Evolutionary conservation across 1,140 invertebrate species (phyloP).

Genomic region (Periplaneta americana): DNA sequence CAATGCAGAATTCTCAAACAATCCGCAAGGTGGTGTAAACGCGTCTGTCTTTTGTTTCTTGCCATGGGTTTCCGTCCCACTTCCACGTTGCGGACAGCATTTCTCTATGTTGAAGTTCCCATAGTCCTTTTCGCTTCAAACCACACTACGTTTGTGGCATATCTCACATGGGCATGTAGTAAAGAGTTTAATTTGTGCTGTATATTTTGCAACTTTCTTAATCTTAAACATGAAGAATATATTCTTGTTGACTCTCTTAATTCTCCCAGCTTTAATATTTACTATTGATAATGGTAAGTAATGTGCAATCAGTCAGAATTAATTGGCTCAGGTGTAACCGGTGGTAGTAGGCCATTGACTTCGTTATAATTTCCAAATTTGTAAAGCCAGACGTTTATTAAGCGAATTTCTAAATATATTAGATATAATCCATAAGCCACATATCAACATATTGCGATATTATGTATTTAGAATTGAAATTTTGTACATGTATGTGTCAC

Average conservation of each 20-base stretch:
- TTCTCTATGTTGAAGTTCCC: not conserved
- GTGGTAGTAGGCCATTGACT: not conserved
- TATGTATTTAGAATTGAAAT: not conserved
- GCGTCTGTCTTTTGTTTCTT: not conserved
- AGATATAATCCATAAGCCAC: not conserved
- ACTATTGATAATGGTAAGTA: slow-evolving; percentile 34
- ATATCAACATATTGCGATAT: not conserved
- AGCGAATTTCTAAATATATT: not conserved
- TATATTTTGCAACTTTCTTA: not conserved
- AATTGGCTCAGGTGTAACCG: not conserved
- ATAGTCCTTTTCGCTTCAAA: not conserved
- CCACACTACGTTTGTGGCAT: not conserved
- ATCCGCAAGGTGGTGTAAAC: not conserved
- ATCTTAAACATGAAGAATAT: slow-evolving; percentile 47
- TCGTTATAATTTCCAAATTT: not conserved
- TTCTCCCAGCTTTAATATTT: slow-evolving; percentile 49
- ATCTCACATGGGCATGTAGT: not conserved
- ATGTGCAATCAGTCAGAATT: not conserved
- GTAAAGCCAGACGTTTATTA: not conserved
- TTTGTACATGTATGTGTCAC: not conserved
- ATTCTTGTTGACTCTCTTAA: slow-evolving; percentile 46
- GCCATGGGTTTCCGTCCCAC: not conserved
- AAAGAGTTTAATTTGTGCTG: not conserved
- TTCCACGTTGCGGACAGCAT: not conserved
- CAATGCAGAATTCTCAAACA: no score